These are phyloP conservation scores for Rhaphigaster nebulosa DNA, from an alignment of 2,888 invertebrate species.

Conservation along the genomic window DNA sequence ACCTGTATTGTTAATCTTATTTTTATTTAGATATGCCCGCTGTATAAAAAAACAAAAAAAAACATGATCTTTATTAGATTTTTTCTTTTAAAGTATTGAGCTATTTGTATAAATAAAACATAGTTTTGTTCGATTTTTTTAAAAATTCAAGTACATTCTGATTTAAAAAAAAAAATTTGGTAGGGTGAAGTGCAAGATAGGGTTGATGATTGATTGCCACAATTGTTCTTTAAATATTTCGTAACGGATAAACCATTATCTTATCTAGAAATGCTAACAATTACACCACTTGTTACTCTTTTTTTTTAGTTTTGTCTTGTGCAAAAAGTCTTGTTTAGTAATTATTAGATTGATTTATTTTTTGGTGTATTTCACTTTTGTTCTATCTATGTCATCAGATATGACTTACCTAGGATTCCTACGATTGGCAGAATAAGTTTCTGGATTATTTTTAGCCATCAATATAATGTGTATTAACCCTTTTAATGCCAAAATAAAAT, in stretches of 20 bases:
- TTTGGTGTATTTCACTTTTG: neutral
- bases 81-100: neutral
- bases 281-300: neutral
- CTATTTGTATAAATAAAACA: neutral
- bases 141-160: no score
- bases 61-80: neutral
- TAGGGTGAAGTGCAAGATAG: neutral
- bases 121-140: neutral
- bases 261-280: slow-evolving; percentile 16
- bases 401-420: no score
- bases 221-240: slow-evolving; percentile 23
- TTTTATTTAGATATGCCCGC: neutral
- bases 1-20: neutral
- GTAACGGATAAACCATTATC: slow-evolving; percentile 1
- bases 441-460: neutral
- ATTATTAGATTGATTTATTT: slow-evolving; percentile 3
- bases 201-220: neutral
- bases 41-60: neutral
- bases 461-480: neutral
- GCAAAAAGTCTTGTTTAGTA: neutral
- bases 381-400: neutral
- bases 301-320: neutral
- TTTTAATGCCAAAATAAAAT: no score
- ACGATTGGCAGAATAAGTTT: neutral
- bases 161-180: no score